Evolutionary conservation across 2,113 vertebrate genomes (phyloP).

Genomic region (Oreochromis tanganicae): DNA sequence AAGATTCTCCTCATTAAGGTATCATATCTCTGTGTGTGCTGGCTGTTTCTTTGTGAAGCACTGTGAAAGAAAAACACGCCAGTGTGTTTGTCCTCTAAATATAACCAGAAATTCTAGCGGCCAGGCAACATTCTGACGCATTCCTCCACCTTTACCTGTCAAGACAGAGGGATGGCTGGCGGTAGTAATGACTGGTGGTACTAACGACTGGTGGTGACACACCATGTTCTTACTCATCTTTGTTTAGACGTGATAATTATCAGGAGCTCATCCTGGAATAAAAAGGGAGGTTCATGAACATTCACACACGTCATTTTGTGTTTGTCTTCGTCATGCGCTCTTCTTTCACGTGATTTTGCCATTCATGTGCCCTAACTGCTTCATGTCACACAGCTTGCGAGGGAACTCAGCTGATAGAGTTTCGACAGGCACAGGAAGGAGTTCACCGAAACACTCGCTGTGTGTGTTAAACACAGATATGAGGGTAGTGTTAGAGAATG

Average conservation of each 20-base stretch:
- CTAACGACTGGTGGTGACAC: neutral
- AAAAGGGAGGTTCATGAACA: neutral
- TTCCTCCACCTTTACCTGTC: conserved; percentile 3
- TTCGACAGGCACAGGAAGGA: neutral
- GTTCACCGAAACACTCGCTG: neutral
- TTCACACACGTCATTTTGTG: neutral
- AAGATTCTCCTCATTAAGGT: conserved; percentile 69
- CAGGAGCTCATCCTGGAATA: neutral
- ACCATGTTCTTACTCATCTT: neutral
- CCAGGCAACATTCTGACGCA: neutral
- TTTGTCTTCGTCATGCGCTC: neutral
- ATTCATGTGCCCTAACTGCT: neutral
- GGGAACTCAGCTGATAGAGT: neutral
- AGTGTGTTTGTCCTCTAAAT: neutral
- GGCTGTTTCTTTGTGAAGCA: neutral
- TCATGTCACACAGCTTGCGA: neutral
- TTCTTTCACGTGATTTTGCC: neutral
- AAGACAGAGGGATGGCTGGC: neutral
- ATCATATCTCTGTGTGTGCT: neutral
- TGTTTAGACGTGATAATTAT: neutral
- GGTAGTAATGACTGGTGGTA: neutral
- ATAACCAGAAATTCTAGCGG: neutral
- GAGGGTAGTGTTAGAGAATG: neutral
- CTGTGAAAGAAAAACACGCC: neutral
- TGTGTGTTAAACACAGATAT: neutral